Evolutionary conservation across 2,888 invertebrate species (phyloP).

Genomic region (Phalera bucephala): DNA sequence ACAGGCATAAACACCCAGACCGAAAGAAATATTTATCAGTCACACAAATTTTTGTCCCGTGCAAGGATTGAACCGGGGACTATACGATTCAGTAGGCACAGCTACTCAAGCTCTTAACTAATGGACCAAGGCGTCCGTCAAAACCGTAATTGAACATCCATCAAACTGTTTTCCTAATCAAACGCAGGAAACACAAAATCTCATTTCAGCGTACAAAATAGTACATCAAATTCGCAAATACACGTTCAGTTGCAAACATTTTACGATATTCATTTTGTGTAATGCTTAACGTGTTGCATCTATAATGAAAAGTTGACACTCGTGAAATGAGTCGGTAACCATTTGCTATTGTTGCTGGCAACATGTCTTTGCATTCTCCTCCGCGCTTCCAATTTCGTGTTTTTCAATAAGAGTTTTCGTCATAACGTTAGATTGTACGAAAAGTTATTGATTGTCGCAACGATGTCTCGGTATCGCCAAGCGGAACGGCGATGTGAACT

Average conservation of each 20-base stretch:
- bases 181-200: too few relatives aligned
- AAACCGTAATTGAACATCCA: too few relatives aligned
- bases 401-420: slow-evolving; percentile 1
- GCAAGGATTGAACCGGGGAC: too few relatives aligned
- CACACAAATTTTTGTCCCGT: too few relatives aligned
- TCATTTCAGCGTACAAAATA: background rate
- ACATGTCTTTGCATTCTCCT: slow-evolving; percentile 7
- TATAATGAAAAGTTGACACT: slow-evolving; percentile 6
- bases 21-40: too few relatives aligned
- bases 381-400: background rate
- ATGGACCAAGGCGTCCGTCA: too few relatives aligned
- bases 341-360: slow-evolving; percentile 4
- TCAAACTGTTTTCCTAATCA: too few relatives aligned
- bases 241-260: background rate
- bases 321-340: slow-evolving; percentile 15
- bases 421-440: background rate
- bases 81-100: too few relatives aligned
- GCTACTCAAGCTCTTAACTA: too few relatives aligned
- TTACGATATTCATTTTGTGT: slow-evolving; percentile 2
- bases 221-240: background rate
- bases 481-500: slow-evolving; percentile 3
- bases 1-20: too few relatives aligned
- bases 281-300: slow-evolving; percentile 7
- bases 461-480: background rate
- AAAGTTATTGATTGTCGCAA: slow-evolving; percentile 1